Conservation (phyloP, 2,888 invertebrate species). For the Melanophora roralis region DNA sequence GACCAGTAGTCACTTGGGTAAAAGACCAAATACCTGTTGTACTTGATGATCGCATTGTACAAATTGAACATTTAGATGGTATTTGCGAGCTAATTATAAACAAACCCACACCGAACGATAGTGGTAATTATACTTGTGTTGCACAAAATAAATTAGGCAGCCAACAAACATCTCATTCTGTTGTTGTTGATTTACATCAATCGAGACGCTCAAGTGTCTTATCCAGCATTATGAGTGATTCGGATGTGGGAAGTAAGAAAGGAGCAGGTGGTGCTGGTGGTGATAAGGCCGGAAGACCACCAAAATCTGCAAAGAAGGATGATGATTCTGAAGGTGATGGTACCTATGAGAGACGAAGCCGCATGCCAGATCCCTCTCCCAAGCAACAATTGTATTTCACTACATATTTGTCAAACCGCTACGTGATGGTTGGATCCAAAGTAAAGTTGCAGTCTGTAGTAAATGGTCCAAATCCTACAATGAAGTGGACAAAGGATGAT, state of each 20-base stretch:
- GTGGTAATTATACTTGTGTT: slow-evolving; percentile 77
- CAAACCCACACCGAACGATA: slow-evolving; percentile 82
- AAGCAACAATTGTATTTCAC: slow-evolving; percentile 77
- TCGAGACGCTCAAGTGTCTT: slow-evolving; percentile 75
- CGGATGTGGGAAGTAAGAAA: slow-evolving; percentile 58
- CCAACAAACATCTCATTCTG: slow-evolving; percentile 85
- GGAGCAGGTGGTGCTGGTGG: slow-evolving; percentile 53
- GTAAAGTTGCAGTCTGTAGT: slow-evolving; percentile 89
- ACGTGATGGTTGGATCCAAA: slow-evolving; percentile 81
- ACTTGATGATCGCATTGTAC: slow-evolving; percentile 80
- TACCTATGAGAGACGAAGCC: slow-evolving; percentile 79
- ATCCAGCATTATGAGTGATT: slow-evolving; percentile 70
- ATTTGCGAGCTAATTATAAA: slow-evolving; percentile 85
- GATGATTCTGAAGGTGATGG: slow-evolving; percentile 75
- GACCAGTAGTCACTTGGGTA: slow-evolving; percentile 85
- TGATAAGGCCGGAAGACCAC: slow-evolving; percentile 55
- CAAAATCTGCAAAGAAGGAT: slow-evolving; percentile 69
- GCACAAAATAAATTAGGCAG: slow-evolving; percentile 86
- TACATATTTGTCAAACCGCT: slow-evolving; percentile 75
- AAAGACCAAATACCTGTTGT: slow-evolving; percentile 82
- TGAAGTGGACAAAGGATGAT: slow-evolving; percentile 87
- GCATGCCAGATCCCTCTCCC: slow-evolving; percentile 76
- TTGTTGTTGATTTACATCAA: slow-evolving; percentile 77
- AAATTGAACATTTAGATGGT: slow-evolving; percentile 86
- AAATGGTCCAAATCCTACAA: slow-evolving; percentile 83